Conservation (phyloP, 2,797 vertebrate species). For the Phyllotis vaccarum region DNA sequence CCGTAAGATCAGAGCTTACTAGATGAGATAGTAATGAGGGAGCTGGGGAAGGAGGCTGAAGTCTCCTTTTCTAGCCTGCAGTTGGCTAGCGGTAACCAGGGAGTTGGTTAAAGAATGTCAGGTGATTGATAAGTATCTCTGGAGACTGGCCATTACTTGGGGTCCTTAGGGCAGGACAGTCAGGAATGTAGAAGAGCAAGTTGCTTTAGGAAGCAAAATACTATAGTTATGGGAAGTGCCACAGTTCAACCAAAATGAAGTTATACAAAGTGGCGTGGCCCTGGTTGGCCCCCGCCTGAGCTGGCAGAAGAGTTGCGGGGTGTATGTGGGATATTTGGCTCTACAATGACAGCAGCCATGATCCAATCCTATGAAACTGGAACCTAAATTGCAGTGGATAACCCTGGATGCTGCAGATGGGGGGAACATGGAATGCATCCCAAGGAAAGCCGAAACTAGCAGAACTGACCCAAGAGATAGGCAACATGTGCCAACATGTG, state of each 20-base stretch:
- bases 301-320: too few relatives aligned
- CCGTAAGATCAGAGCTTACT: too few relatives aligned
- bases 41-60: background rate
- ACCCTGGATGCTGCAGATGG: fast-evolving
- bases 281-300: background rate
- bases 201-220: background rate
- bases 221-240: background rate
- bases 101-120: background rate
- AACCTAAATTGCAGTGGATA: too few relatives aligned
- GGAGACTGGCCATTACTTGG: background rate
- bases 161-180: background rate
- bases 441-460: background rate
- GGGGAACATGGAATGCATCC: background rate
- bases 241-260: background rate
- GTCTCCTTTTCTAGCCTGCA: background rate
- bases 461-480: background rate
- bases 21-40: background rate
- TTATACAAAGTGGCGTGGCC: background rate
- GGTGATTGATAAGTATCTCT: background rate
- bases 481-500: background rate
- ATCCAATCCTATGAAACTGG: background rate
- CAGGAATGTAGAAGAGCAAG: background rate
- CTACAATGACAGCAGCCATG: too few relatives aligned
- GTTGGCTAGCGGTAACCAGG: background rate
- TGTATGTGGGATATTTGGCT: too few relatives aligned